Evolutionary conservation across 2,888 invertebrate species (phyloP).

Genomic region (Drosophila flavopinicola): DNA sequence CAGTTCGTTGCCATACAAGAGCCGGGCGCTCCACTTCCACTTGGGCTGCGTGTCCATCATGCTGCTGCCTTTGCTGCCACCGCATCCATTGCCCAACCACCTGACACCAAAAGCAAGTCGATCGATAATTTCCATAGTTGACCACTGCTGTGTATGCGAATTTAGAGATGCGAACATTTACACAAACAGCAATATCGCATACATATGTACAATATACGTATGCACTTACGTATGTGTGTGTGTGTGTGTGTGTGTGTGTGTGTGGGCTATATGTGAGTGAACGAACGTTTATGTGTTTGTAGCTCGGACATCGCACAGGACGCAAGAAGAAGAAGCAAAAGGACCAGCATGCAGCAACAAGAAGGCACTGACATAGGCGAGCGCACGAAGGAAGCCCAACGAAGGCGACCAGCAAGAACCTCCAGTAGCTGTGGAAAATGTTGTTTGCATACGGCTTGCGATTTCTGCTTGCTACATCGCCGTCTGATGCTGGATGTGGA

Average conservation of each 20-base stretch:
- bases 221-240: constrained; percentile 14
- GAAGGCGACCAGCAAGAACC: constrained; percentile 75
- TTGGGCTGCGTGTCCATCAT: constrained; percentile 73
- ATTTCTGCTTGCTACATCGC: constrained; percentile 72
- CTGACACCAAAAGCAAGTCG: constrained; percentile 83
- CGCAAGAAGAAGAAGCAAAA: constrained; percentile 61
- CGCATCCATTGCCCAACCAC: constrained; percentile 78
- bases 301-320: constrained; percentile 53
- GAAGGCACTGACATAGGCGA: constrained; percentile 63
- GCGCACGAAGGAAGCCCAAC: constrained; percentile 71
- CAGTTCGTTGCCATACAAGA: constrained; percentile 65
- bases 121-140: constrained; percentile 85
- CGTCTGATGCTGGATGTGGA: constrained; percentile 41
- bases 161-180: constrained; percentile 81
- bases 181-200: constrained; percentile 67
- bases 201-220: constrained; percentile 25
- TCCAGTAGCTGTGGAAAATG: constrained; percentile 77
- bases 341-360: constrained; percentile 64
- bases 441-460: constrained; percentile 84
- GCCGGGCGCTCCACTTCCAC: constrained; percentile 44
- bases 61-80: constrained; percentile 59
- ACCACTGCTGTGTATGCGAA: constrained; percentile 83
- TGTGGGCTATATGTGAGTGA: no score
- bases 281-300: no score
- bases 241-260: constrained; percentile 3